Base-by-base conservation (phyloP, 2,797 vertebrate species). In the Sebastes baramenuke region DNA sequence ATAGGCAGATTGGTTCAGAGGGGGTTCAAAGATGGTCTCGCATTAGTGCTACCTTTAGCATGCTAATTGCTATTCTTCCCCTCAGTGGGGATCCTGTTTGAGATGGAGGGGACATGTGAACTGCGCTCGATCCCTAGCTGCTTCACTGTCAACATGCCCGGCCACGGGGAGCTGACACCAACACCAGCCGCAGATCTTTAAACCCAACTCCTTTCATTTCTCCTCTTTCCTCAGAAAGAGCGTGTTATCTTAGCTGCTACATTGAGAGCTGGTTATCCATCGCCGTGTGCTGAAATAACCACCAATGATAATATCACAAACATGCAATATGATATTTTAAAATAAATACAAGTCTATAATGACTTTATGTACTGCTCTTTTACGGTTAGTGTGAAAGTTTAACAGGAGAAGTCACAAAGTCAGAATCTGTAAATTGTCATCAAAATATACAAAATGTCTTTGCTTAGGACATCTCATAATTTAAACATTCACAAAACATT, bases 11-110 rank as follows among this genome's bases (percentile, higher is more conserved):
- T 85, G 86, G 79, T 89, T 91, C 77, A 67, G 79, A 72, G 66
- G 75, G 80, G 77, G 72, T 89, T 94, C 87, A 91, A 91, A 93
- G 91, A 89, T 85, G 49, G 86, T 86, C 81, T 83, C 59, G 76
- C 88, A 91, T 93, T 94, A 92, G 89, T 75, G 86, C 85, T 92
- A 94, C 89, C 91, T 93, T 95, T 95, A 92, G 92, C 94, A 95
- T 95, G 94, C 89, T 96, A 95, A 96, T 95, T 93, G 88, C 91
- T 88, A 92, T 93, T 93, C 88, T 93, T 80, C 87, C 74, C 79
- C 91, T 86, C 89, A 79, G 88, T 83, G 80, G 93, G 93, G 92
- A 92, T 92, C 80, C 93, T 93, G 91, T 93, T 94, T 93, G 86
- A 94, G 89, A 94, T 89, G 90, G 90, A 92, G 84, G 85, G 88